Evolutionary conservation across 2,888 invertebrate genomes (phyloP), one percentile per base, ranked within the genome.

Genomic region (Synanthedon tipuliformis): DNA sequence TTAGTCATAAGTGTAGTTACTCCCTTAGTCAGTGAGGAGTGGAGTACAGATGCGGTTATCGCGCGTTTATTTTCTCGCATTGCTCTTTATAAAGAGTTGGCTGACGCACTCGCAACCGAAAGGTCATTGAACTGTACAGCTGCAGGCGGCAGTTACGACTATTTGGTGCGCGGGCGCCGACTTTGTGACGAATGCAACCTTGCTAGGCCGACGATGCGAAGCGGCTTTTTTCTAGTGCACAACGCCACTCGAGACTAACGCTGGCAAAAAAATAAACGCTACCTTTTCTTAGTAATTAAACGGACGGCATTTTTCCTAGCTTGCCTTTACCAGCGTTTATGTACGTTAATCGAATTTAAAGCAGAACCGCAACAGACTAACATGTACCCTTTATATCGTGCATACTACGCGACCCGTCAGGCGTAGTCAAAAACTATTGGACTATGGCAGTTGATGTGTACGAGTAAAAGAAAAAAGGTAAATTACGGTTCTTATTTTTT

Each of bases 51-150:
- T 78, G 83, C 75, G 71, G 74, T 80, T 84, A 84, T 82, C 76
- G 70, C 65, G 64, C 65, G 63, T 78, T 79, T 81, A 82, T 84
- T 83, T 82, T 84, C 81, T 84, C 80, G 73, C 71, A 78, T 81
- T 81, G 80, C 81, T 77, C 78, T 82, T 81, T 78, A 78, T 80
- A 78, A 77, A 79, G 76, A 75, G 78, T 76, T 78, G 76, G 78
- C 76, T 82, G 83, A 83, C 84, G 83, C 81, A 80, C 72, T 75
- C 66, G 67, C 70, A 69, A 68, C 34, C 61, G 64, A 66, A 66
- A 66, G 82, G 81, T 81, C 79, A 64, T 64, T 76, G 83, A 81
- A 71, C 84, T 63, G 62, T 60, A 66, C 75, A 73, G 71, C 73
- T 72, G 70, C 70, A 73, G 62, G 63, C 16, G 27, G 50, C 12